These are phyloP conservation scores for Takifugu flavidus DNA, from an alignment of 2,113 vertebrate genomes.

Conservation along the genomic window DNA sequence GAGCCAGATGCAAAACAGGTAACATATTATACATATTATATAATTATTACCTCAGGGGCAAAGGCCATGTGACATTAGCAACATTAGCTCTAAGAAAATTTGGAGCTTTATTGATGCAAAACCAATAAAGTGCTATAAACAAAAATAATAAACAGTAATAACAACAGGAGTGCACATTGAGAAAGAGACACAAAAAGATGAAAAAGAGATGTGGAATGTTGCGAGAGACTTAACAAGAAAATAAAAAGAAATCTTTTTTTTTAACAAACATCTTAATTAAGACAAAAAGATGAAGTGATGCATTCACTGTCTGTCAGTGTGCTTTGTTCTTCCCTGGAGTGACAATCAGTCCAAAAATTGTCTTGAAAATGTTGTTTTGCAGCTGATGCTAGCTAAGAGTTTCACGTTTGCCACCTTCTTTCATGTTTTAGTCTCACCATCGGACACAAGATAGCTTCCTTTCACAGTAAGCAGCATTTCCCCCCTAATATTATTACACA, in stretches of 20 bases:
- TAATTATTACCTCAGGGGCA: too few relatives aligned
- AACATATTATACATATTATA: too few relatives aligned
- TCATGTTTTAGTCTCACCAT: slow-evolving; percentile 27
- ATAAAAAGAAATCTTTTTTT: too few relatives aligned
- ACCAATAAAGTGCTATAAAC: too few relatives aligned
- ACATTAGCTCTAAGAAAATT: too few relatives aligned
- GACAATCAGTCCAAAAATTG: not conserved
- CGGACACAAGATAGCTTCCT: slow-evolving; percentile 32
- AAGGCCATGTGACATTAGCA: too few relatives aligned
- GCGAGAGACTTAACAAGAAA: not conserved
- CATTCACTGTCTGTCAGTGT: too few relatives aligned
- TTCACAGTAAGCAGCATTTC: slow-evolving; percentile 42
- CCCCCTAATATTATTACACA: slow-evolving; percentile 29
- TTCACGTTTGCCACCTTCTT: slow-evolving; percentile 4
- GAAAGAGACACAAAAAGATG: not conserved
- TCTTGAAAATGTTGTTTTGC: not conserved
- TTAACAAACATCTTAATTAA: not conserved
- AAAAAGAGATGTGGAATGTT: not conserved
- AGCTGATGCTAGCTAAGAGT: not conserved
- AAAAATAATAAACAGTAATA: too few relatives aligned
- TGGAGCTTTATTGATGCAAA: too few relatives aligned
- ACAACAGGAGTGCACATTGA: too few relatives aligned
- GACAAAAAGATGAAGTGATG: not conserved
- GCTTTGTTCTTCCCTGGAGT: too few relatives aligned
- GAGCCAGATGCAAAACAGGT: too few relatives aligned